These are phyloP conservation scores for Drosophila takahashii DNA, from an alignment of 1,140 invertebrate species.

Conservation along the genomic window DNA sequence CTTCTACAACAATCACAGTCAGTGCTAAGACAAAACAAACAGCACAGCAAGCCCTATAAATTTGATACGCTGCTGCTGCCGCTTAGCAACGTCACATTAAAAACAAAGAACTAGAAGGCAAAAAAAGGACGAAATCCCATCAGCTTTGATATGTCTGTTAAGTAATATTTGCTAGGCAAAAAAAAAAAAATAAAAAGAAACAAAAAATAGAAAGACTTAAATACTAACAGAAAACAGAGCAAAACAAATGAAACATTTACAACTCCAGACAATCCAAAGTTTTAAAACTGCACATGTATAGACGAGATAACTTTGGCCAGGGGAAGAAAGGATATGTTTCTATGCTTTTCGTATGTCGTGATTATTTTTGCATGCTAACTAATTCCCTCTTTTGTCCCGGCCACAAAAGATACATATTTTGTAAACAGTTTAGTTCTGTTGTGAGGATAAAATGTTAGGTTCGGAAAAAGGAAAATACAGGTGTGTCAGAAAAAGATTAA, in stretches of 20 bases:
- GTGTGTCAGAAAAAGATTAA: constrained; percentile 11
- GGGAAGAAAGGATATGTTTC: constrained; percentile 19
- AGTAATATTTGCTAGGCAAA: constrained; percentile 37
- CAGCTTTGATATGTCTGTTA: constrained; percentile 50
- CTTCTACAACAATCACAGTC: constrained; percentile 61
- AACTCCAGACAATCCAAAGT: constrained; percentile 7
- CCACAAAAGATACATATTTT: constrained; percentile 22
- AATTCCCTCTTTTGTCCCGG: constrained; percentile 30
- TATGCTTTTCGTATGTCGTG: constrained; percentile 11
- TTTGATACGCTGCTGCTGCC: constrained; percentile 45
- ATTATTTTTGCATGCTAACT: constrained; percentile 46
- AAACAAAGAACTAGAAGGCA: constrained; percentile 34
- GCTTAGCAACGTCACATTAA: constrained; percentile 69
- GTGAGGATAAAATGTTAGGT: constrained; percentile 3
- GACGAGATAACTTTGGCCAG: constrained; percentile 29
- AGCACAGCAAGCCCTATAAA: constrained; percentile 54
- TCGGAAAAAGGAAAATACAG: constrained; percentile 6
- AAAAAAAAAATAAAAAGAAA: constrained; percentile 17
- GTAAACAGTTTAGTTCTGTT: constrained; percentile 6
- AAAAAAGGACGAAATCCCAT: constrained; percentile 38
- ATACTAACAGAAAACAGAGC: background rate
- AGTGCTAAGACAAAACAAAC: constrained; percentile 68
- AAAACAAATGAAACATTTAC: constrained; percentile 23
- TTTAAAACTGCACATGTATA: constrained; percentile 14
- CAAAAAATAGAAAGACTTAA: background rate